These are phyloP conservation scores for Oenanthe oenanthe DNA, from an alignment of 2,113 vertebrate genomes.

Conservation along the genomic window DNA sequence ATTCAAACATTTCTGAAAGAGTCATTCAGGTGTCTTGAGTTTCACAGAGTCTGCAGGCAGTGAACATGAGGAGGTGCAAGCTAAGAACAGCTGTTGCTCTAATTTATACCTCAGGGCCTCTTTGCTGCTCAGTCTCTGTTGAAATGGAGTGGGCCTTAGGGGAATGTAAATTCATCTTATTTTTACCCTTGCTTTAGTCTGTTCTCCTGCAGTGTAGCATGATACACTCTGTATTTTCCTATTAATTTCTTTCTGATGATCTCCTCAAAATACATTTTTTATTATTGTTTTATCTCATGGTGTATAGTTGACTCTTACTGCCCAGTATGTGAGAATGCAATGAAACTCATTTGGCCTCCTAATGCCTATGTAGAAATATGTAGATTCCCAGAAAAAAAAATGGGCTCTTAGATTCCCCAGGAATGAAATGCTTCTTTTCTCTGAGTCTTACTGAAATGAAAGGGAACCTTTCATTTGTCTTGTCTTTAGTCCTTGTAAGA, in stretches of 20 bases:
- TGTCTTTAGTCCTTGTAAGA: background rate
- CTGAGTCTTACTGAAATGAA: background rate
- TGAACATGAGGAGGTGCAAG: background rate
- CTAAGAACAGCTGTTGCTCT: constrained; percentile 28
- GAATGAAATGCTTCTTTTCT: background rate
- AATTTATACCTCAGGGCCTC: constrained; percentile 37
- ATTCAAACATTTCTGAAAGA: background rate
- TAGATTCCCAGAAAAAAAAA: background rate
- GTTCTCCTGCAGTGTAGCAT: background rate
- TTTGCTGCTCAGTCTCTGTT: constrained; percentile 6
- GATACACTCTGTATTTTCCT: background rate
- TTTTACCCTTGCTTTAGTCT: background rate
- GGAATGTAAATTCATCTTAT: background rate
- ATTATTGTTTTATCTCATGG: background rate
- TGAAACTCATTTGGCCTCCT: background rate
- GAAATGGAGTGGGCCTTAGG: background rate
- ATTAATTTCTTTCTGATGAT: background rate
- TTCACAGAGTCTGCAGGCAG: background rate
- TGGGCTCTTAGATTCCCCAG: background rate
- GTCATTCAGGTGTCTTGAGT: background rate
- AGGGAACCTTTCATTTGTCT: too few relatives aligned
- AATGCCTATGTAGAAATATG: background rate
- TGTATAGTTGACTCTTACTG: background rate
- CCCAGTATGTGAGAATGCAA: background rate
- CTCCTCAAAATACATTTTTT: background rate